Percentiles rank a stretch among this genome's conserved stretches.
Conservation (phyloP, 2,113 vertebrate genomes). For the Salminus brasiliensis region DNA sequence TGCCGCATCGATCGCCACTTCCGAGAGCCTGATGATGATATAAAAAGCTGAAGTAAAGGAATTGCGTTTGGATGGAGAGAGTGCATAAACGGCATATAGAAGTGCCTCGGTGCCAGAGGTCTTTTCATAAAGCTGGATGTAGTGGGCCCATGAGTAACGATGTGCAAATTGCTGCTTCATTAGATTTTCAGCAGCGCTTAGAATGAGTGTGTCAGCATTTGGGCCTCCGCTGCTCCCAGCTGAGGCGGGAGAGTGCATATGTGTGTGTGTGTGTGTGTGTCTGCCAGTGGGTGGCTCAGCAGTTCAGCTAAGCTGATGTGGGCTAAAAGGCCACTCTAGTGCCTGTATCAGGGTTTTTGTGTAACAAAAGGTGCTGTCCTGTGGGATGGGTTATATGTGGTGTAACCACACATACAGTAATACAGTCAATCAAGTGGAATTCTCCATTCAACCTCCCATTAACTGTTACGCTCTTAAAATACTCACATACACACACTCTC, state of each 20-base stretch:
- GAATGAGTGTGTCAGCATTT: conserved; percentile 57
- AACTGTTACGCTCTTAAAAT: too few species aligned
- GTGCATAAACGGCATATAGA: conserved; percentile 23
- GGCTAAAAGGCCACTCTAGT: conserved; percentile 38
- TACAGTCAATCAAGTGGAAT: not conserved
- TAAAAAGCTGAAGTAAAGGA: conserved; percentile 18
- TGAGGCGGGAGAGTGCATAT: conserved; percentile 20
- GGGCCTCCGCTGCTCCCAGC: conserved; percentile 38
- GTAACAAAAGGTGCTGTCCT: not conserved
- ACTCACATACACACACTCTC: too few species aligned
- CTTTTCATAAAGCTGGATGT: conserved; percentile 49
- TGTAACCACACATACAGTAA: not conserved
- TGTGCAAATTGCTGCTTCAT: conserved; percentile 59
- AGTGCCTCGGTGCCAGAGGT: conserved; percentile 33
- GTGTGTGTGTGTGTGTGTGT: conserved; percentile 32
- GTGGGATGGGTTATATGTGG: not conserved
- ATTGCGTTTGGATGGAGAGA: conserved; percentile 32
- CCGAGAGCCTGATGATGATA: conserved; percentile 26
- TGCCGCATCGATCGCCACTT: conserved; percentile 9
- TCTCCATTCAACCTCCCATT: not conserved
- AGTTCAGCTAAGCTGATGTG: conserved; percentile 21
- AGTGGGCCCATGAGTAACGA: conserved; percentile 44
- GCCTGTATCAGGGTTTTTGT: not conserved
- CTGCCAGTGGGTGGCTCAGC: conserved; percentile 40
- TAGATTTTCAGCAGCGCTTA: conserved; percentile 52